Percentiles rank a stretch among this genome's conserved stretches.
Evolutionary conservation across 2,888 invertebrate genomes (phyloP).

Genomic region (Hymenopus coronatus): DNA sequence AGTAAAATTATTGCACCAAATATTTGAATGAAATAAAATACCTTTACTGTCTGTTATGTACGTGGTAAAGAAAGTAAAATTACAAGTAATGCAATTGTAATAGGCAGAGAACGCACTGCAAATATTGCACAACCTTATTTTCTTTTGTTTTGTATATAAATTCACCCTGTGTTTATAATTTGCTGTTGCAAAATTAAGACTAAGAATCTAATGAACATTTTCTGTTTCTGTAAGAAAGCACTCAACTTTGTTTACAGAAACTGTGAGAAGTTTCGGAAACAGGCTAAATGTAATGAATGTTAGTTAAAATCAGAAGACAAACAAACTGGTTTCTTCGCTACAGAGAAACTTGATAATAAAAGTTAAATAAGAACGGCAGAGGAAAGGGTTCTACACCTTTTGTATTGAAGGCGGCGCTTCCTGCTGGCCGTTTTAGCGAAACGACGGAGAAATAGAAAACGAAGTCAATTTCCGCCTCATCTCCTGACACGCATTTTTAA

Average conservation of each 20-base stretch:
- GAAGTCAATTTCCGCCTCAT: background rate
- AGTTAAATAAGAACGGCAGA: background rate
- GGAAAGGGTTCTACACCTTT: background rate
- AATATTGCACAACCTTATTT: too few relatives aligned
- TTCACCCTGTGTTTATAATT: too few relatives aligned
- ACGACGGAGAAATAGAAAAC: background rate
- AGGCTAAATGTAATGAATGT: background rate
- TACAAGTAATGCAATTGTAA: too few relatives aligned
- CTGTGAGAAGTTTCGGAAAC: background rate
- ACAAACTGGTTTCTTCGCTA: background rate
- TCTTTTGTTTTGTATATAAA: too few relatives aligned
- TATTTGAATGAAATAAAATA: too few relatives aligned
- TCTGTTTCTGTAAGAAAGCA: background rate
- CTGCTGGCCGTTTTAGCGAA: background rate
- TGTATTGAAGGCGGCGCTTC: background rate
- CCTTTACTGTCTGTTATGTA: too few relatives aligned
- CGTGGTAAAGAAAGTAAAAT: too few relatives aligned
- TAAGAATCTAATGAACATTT: background rate
- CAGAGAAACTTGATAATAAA: background rate
- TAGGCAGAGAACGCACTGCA: too few relatives aligned
- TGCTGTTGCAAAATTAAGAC: too few relatives aligned
- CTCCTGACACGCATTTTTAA: background rate
- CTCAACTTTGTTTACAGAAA: background rate
- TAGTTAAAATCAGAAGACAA: background rate
- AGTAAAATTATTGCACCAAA: too few relatives aligned